These are phyloP conservation scores for Harpagoxenus sublaevis DNA, from an alignment of 2,888 invertebrate species.

Conservation along the genomic window DNA sequence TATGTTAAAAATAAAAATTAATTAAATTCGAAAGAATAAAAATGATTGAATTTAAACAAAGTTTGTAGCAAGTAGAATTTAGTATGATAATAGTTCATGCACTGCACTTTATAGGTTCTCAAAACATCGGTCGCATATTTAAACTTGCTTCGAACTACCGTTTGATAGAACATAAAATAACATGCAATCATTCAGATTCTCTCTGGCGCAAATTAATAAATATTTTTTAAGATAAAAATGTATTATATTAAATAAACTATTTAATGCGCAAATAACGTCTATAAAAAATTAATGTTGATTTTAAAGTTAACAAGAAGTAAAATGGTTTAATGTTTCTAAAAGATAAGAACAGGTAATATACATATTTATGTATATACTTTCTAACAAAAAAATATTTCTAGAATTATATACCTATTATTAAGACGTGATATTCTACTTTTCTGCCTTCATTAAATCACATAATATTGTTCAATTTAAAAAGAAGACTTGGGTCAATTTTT, in stretches of 20 bases:
- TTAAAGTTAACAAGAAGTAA: neutral
- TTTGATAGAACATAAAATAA: neutral
- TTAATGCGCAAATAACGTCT: constrained; percentile 10
- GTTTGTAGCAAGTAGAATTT: neutral
- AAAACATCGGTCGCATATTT: constrained; percentile 61
- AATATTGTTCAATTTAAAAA: neutral
- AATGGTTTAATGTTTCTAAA: neutral
- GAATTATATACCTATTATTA: neutral
- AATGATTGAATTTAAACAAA: neutral
- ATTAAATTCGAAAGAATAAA: constrained; percentile 57
- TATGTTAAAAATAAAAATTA: constrained; percentile 58
- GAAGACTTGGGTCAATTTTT: neutral
- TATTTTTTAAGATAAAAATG: neutral
- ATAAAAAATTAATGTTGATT: neutral
- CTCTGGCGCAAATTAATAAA: neutral
- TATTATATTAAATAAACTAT: constrained; percentile 14
- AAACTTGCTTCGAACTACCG: constrained; percentile 55
- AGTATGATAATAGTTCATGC: neutral
- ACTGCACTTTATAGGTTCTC: constrained; percentile 55
- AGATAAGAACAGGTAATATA: neutral
- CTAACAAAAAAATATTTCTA: neutral
- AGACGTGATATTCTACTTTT: neutral
- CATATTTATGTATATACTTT: neutral
- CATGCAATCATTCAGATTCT: neutral
- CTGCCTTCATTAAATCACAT: neutral